phyloP scores from a whole-genome alignment of 1,140 invertebrate genomes.

The Vollenhovia emeryi region DNA sequence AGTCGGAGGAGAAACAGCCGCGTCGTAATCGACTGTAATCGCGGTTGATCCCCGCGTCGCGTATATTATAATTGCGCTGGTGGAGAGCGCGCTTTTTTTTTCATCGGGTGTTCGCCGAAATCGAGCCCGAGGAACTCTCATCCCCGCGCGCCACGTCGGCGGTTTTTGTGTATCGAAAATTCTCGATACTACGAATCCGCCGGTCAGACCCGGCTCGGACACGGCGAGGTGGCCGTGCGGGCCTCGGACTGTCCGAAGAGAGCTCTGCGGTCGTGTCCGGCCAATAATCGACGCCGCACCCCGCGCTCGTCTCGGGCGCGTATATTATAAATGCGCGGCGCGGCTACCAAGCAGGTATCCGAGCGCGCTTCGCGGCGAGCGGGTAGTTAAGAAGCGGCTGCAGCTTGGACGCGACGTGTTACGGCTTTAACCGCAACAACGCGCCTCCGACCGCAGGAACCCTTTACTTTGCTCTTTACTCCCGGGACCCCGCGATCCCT shows the following conservation, averaged over 20 bases:
- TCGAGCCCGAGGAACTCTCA: conserved; percentile 14
- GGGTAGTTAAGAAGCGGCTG: conserved; percentile 81
- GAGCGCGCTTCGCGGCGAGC: conserved; percentile 63
- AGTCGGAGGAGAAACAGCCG: background rate
- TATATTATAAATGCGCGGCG: conserved; percentile 73
- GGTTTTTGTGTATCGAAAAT: conserved; percentile 60
- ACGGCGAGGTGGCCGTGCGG: background rate
- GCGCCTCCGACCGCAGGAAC: conserved; percentile 81
- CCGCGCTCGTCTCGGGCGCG: conserved; percentile 54
- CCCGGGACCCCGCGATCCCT: conserved; percentile 51
- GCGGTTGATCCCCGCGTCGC: background rate
- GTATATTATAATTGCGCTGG: conserved; percentile 38
- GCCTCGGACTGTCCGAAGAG: conserved; percentile 50
- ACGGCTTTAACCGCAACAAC: conserved; percentile 83
- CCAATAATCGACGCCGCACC: conserved; percentile 70
- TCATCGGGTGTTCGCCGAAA: background rate
- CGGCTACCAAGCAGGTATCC: conserved; percentile 68
- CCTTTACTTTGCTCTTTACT: conserved; percentile 80
- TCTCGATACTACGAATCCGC: conserved; percentile 70
- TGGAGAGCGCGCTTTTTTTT: conserved; percentile 1
- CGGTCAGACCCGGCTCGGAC: background rate
- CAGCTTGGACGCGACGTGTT: conserved; percentile 80
- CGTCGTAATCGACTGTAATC: background rate
- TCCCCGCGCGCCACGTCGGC: background rate
- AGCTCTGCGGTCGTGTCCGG: conserved; percentile 70